phyloP scores from a whole-genome alignment of 2,113 vertebrate species.

The Pituophis catenifer region DNA sequence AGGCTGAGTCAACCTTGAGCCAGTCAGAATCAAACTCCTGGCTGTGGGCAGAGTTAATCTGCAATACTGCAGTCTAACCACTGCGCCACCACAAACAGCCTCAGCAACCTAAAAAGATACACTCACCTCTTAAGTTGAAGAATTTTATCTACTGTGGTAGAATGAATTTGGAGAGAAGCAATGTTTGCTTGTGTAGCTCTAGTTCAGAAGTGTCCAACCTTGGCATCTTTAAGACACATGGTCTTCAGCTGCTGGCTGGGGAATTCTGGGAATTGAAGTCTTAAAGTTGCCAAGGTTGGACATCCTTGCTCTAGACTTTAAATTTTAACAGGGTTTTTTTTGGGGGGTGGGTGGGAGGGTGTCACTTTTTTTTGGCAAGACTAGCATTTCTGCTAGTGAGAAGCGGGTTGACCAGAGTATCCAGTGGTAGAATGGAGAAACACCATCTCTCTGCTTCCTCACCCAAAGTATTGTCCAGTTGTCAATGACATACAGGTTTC shows the following conservation, averaged over 20 bases:
- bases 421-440: background rate
- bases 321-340: too few species aligned
- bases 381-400: background rate
- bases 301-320: too few species aligned
- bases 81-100: background rate
- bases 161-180: background rate
- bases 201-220: background rate
- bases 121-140: background rate
- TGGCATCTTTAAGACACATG: background rate
- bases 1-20: too few species aligned
- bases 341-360: too few species aligned
- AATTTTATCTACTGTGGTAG: background rate
- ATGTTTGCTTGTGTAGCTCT: background rate
- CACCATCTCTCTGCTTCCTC: background rate
- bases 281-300: too few species aligned
- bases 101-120: background rate
- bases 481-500: background rate
- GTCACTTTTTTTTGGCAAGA: background rate
- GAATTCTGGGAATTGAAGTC: too few species aligned
- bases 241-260: too few species aligned
- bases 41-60: too few species aligned
- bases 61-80: background rate
- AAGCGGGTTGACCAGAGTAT: background rate
- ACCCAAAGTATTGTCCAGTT: constrained; percentile 9
- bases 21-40: too few species aligned